Percentiles rank a stretch among this genome's conserved stretches.
Conservation (phyloP, 2,113 vertebrate species). For the Nesospiza acunhae region DNA sequence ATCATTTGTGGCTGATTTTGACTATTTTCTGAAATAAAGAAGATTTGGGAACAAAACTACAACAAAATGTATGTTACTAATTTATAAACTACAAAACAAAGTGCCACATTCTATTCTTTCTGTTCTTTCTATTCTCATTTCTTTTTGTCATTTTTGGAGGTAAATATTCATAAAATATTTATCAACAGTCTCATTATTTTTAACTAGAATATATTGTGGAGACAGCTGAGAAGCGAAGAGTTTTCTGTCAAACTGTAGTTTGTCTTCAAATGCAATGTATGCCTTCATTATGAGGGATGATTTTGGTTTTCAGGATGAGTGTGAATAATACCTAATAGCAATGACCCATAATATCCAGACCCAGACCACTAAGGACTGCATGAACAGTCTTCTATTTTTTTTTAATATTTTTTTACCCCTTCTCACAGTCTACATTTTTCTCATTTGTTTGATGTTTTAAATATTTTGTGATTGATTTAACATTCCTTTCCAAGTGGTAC, state of each 20-base stretch:
- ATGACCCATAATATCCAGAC: neutral
- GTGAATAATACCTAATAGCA: neutral
- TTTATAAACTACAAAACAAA: slow-evolving; percentile 51
- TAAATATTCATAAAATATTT: slow-evolving; percentile 62
- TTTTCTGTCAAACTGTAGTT: neutral
- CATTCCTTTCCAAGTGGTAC: neutral
- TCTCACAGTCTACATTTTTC: neutral
- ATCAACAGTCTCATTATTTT: slow-evolving; percentile 14
- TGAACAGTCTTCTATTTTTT: neutral
- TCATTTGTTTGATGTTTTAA: neutral
- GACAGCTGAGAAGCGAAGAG: neutral
- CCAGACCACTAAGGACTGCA: neutral
- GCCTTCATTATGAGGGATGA: neutral
- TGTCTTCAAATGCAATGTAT: neutral
- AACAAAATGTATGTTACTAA: slow-evolving; percentile 37
- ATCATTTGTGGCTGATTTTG: neutral
- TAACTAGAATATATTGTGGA: neutral
- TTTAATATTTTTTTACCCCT: neutral
- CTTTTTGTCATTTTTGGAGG: slow-evolving; percentile 2
- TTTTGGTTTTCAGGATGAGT: neutral
- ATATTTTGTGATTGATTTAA: neutral
- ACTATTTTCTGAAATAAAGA: slow-evolving; percentile 5
- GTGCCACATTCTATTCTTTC: neutral
- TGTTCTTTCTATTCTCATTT: neutral
- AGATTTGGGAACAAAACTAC: slow-evolving; percentile 4